Evolutionary conservation across 2,888 invertebrate genomes (phyloP).

Genomic region (Trileptium ribeirensis): DNA sequence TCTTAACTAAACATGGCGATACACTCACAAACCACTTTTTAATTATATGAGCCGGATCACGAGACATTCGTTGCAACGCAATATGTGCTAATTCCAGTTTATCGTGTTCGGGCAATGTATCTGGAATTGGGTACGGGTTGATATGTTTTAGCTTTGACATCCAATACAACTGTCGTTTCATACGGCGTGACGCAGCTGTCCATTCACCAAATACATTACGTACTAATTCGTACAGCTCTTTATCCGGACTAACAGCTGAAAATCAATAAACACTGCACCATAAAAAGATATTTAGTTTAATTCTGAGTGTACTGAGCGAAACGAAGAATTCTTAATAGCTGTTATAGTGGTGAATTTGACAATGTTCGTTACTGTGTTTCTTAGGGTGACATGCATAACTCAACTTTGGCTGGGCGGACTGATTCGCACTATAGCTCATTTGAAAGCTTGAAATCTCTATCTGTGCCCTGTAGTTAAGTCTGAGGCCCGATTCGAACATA

Average conservation of each 20-base stretch:
- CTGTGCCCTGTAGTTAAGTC: no score
- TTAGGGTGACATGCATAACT: no score
- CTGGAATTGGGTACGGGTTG: conserved; percentile 75
- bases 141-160: conserved; percentile 81
- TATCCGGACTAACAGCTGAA: conserved; percentile 77
- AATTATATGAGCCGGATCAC: conserved; percentile 44
- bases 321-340: no score
- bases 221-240: conserved; percentile 74
- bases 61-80: conserved; percentile 45
- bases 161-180: conserved; percentile 61
- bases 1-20: no score
- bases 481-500: no score
- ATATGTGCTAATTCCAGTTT: conserved; percentile 42
- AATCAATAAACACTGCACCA: conserved; percentile 17
- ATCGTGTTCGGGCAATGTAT: neutral
- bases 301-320: no score
- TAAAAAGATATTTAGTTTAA: no score
- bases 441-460: no score
- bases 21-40: conserved; percentile 40
- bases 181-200: conserved; percentile 58
- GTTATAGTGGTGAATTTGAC: no score
- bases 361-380: no score
- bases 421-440: no score
- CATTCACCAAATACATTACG: conserved; percentile 72
- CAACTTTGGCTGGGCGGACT: no score